Evolutionary conservation across 2,888 invertebrate genomes (phyloP).

Genomic region (Melangyna quadrimaculata): DNA sequence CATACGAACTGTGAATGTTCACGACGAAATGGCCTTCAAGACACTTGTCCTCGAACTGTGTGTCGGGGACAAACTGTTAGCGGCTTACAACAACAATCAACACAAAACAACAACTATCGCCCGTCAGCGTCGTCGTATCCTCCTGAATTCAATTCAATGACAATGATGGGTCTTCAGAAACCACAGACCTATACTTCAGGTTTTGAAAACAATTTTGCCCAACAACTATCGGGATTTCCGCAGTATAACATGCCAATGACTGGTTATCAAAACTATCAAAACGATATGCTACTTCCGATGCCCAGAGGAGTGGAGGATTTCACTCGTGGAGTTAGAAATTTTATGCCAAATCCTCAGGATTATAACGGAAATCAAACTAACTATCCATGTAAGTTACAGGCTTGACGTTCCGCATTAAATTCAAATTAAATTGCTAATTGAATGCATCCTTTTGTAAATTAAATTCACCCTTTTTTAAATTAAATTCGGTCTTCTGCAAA

Average conservation of each 20-base stretch:
- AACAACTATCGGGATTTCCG: not conserved
- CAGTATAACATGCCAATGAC: not conserved
- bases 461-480: too few species aligned
- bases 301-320: not conserved
- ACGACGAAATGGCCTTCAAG: slow-evolving; percentile 84
- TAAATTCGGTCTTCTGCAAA: too few species aligned
- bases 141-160: slow-evolving; percentile 75
- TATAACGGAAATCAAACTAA: not conserved
- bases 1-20: slow-evolving; percentile 83
- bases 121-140: slow-evolving; percentile 77
- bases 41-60: slow-evolving; percentile 82
- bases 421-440: too few species aligned
- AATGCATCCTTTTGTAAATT: too few species aligned
- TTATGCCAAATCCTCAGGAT: not conserved
- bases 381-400: not conserved
- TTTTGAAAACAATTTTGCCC: not conserved
- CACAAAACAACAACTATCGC: slow-evolving; percentile 81
- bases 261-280: slow-evolving; percentile 10
- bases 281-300: slow-evolving; percentile 11
- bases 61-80: slow-evolving; percentile 81
- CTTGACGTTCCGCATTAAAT: not conserved
- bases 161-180: slow-evolving; percentile 27
- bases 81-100: slow-evolving; percentile 81
- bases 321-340: not conserved
- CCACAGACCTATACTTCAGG: not conserved